phyloP scores from a whole-genome alignment of 2,797 vertebrate genomes.

The Cuniculus paca region DNA sequence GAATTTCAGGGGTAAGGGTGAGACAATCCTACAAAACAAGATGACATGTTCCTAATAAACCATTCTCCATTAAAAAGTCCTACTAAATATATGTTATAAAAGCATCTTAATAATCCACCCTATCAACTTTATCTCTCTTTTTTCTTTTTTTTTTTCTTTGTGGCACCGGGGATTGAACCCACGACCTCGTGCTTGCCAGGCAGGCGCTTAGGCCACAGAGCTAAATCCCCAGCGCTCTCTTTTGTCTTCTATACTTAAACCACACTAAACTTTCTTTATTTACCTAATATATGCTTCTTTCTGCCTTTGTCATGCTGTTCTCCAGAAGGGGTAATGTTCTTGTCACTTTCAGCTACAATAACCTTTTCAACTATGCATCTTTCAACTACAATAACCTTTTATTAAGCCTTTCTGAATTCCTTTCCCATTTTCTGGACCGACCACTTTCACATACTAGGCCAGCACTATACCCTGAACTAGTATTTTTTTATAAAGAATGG shows the following conservation, averaged over 20 bases:
- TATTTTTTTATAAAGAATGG: conserved; percentile 47
- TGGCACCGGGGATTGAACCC: no score
- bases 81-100: conserved; percentile 23
- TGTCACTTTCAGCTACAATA: conserved; percentile 39
- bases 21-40: conserved; percentile 61
- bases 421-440: conserved; percentile 55
- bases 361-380: conserved; percentile 50
- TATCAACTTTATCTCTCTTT: conserved; percentile 36
- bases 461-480: conserved; percentile 46
- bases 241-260: conserved; percentile 30
- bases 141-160: no score
- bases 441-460: conserved; percentile 39
- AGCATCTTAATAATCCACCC: conserved; percentile 43
- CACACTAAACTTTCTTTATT: conserved; percentile 35
- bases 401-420: conserved; percentile 65
- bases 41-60: conserved; percentile 47
- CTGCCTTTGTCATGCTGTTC: conserved; percentile 48
- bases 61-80: conserved; percentile 54
- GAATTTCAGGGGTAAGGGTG: conserved; percentile 68
- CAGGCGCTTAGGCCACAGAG: no score
- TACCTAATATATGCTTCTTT: background rate
- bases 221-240: no score
- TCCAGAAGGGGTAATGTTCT: conserved; percentile 30
- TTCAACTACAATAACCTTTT: conserved; percentile 54
- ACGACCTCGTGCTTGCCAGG: no score